Conservation (phyloP, 1,140 invertebrate species). For the Arctopsyche grandis region DNA sequence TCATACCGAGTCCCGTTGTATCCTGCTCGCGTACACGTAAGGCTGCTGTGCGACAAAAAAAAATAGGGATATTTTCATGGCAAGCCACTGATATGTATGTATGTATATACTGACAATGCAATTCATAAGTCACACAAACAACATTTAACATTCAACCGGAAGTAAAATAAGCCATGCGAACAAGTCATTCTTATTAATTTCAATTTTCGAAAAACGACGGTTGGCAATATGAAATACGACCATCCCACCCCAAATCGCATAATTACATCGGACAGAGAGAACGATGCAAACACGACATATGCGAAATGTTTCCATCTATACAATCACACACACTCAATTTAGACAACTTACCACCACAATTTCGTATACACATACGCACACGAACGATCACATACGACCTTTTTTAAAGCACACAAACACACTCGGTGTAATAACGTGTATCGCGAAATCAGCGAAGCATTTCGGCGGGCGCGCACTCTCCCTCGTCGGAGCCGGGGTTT, state of each 20-base stretch:
- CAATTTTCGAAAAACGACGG: too few species aligned
- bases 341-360: not conserved
- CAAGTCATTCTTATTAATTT: too few species aligned
- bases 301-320: not conserved
- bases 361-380: not conserved
- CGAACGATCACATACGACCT: not conserved
- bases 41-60: too few species aligned
- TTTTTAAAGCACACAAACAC: not conserved
- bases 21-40: too few species aligned
- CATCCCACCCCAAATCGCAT: not conserved
- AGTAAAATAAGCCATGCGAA: too few species aligned
- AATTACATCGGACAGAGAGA: not conserved
- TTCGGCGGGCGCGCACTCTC: constrained; percentile 7
- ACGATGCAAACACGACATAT: not conserved
- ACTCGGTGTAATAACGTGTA: not conserved
- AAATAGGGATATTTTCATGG: too few species aligned
- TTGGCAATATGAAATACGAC: too few species aligned
- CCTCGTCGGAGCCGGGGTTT: constrained; percentile 10
- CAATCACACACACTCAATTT: not conserved
- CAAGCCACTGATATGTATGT: too few species aligned
- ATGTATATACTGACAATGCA: too few species aligned
- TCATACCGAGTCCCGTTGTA: too few species aligned
- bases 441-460: constrained; percentile 21
- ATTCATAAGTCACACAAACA: too few species aligned
- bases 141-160: too few species aligned